Evolutionary conservation across 2,113 vertebrate species (phyloP).

Genomic region (Thermophis baileyi): DNA sequence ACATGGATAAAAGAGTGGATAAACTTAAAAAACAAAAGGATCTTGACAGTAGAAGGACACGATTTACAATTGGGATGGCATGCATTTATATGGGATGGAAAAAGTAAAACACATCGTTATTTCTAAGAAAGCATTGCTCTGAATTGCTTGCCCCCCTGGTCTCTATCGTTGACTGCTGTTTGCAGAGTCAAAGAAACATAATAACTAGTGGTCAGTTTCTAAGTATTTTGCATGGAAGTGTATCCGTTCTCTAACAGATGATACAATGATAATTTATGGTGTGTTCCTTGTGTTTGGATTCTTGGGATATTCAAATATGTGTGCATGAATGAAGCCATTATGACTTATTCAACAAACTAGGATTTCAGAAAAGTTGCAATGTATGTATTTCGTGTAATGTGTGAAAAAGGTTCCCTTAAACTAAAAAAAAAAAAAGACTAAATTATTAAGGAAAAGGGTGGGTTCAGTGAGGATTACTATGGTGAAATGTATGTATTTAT

Average conservation of each 20-base stretch:
- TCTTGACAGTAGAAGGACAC: too few relatives aligned
- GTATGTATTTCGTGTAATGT: not conserved
- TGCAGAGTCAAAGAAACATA: too few relatives aligned
- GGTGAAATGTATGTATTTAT: not conserved
- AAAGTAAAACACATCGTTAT: too few relatives aligned
- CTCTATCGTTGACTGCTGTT: not conserved
- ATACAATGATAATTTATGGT: not conserved
- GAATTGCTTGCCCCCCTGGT: not conserved
- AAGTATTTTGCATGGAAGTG: not conserved
- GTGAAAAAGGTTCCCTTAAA: not conserved
- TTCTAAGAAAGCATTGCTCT: not conserved
- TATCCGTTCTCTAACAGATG: not conserved
- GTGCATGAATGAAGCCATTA: not conserved
- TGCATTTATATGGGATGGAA: too few relatives aligned
- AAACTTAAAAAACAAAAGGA: too few relatives aligned
- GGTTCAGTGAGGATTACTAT: not conserved
- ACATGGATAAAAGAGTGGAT: too few relatives aligned
- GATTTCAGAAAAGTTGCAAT: not conserved
- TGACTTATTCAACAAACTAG: not conserved
- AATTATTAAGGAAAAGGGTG: not conserved
- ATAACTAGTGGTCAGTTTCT: too few relatives aligned
- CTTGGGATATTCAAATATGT: not conserved
- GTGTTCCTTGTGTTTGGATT: not conserved
- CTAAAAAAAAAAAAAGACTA: not conserved
- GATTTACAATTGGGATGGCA: too few relatives aligned